These are phyloP conservation scores for Scartelaos histophorus DNA, from an alignment of 2,113 vertebrate species.

Conservation along the genomic window DNA sequence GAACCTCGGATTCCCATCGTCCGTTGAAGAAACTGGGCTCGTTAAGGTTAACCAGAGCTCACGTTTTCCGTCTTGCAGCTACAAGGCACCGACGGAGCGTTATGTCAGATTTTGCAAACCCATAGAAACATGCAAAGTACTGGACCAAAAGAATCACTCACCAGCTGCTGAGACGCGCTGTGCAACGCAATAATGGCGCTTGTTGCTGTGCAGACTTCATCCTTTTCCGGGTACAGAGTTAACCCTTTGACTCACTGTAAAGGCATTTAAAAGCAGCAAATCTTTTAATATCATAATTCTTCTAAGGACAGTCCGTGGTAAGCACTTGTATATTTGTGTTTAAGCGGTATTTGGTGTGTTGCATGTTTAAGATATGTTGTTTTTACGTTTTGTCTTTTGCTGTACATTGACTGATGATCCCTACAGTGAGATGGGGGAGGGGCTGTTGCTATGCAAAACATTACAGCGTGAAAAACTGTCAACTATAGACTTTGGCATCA, in stretches of 20 bases:
- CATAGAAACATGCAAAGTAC: conserved; percentile 78
- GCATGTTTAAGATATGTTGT: not conserved
- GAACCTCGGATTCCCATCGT: conserved; percentile 16
- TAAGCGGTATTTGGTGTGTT: not conserved
- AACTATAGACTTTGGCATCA: conserved; percentile 46
- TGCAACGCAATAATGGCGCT: conserved; percentile 79
- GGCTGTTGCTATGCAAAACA: conserved; percentile 83
- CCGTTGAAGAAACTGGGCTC: conserved; percentile 42
- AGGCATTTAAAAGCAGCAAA: accelerated
- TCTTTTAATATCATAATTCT: accelerated
- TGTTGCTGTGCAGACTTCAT: conserved; percentile 85
- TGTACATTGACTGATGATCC: conserved; percentile 59
- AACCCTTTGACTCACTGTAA: conserved; percentile 62
- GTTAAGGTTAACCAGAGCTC: conserved; percentile 34
- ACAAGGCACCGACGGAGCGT: conserved; percentile 56
- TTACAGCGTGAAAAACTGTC: conserved; percentile 75
- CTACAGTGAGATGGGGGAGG: conserved; percentile 59
- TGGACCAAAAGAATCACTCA: conserved; percentile 76
- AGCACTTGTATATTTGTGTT: accelerated
- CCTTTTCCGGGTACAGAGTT: conserved; percentile 68
- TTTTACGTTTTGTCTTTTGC: conserved; percentile 48
- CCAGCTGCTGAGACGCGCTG: conserved; percentile 73
- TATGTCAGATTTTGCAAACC: conserved; percentile 74
- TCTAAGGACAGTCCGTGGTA: accelerated
- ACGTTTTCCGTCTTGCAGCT: conserved; percentile 51